A percentile compares a stretch with the other conserved stretches of the same genome.
Evolutionary conservation across 2,888 invertebrate genomes (phyloP).

Genomic region (Euproctis similis): DNA sequence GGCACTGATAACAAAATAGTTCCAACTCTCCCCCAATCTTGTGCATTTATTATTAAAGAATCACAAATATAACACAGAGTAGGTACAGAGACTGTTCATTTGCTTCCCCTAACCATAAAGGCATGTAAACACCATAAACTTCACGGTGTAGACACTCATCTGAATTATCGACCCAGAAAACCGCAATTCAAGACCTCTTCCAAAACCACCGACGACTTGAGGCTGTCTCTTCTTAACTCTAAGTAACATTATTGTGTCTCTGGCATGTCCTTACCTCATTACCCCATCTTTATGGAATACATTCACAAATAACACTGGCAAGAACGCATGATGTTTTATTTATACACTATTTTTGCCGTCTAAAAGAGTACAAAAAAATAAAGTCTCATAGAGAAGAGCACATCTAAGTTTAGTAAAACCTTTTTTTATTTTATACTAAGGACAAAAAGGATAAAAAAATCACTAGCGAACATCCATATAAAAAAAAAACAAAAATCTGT

Average conservation of each 20-base stretch:
- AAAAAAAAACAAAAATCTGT: too few species aligned
- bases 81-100: constrained; percentile 29
- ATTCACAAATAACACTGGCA: constrained; percentile 55
- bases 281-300: constrained; percentile 47
- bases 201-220: constrained; percentile 38
- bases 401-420: too few species aligned
- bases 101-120: constrained; percentile 37
- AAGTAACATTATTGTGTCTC: constrained; percentile 34
- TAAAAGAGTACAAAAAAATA: too few species aligned
- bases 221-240: constrained; percentile 37
- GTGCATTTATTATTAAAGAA: too few species aligned
- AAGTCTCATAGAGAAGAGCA: too few species aligned
- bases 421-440: too few species aligned
- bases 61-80: too few species aligned
- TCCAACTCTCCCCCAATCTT: too few species aligned
- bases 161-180: constrained; percentile 27
- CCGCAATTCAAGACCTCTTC: constrained; percentile 23
- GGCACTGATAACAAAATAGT: too few species aligned
- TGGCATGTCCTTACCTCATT: constrained; percentile 46
- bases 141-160: constrained; percentile 16
- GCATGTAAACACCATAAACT: constrained; percentile 33
- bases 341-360: constrained; percentile 58
- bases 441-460: too few species aligned
- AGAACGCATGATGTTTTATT: constrained; percentile 64
- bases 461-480: too few species aligned